These are phyloP conservation scores for Oncorhynchus tshawytscha DNA, from an alignment of 2,113 vertebrate genomes.

Conservation along the genomic window DNA sequence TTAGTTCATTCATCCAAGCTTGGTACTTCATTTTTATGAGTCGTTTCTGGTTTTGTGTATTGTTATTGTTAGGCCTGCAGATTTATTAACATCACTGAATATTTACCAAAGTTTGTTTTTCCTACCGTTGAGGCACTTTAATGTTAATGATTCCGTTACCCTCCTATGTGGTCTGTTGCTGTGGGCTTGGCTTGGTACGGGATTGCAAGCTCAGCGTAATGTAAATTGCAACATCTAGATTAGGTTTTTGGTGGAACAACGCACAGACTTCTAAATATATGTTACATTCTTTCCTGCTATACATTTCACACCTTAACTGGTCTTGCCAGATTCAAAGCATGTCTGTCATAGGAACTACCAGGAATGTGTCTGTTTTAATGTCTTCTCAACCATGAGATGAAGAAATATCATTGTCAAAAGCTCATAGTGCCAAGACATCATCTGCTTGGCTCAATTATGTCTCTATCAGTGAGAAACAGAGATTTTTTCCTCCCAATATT, in stretches of 20 bases:
- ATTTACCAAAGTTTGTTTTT: constrained; percentile 28
- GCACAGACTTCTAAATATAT: not conserved
- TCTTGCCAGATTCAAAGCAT: no score
- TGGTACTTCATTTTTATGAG: constrained; percentile 55
- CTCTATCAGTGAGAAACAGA: not conserved
- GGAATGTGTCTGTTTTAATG: not conserved
- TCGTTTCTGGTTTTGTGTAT: constrained; percentile 35
- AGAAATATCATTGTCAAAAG: not conserved
- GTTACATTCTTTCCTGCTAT: not conserved
- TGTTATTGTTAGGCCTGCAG: constrained; percentile 42
- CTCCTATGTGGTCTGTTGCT: not conserved
- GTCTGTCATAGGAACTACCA: no score
- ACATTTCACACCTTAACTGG: not conserved
- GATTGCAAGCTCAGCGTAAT: not conserved
- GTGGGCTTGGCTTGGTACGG: not conserved
- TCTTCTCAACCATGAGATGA: not conserved
- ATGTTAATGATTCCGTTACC: not conserved
- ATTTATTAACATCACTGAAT: constrained; percentile 52
- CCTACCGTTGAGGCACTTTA: constrained; percentile 9
- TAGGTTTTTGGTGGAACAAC: not conserved
- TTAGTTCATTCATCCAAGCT: constrained; percentile 36
- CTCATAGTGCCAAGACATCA: not conserved
- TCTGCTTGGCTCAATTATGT: not conserved
- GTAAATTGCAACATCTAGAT: not conserved
- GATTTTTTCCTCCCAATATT: not conserved